Evolutionary conservation across 2,888 invertebrate species (phyloP), one percentile per base, ranked within the genome.

Genomic region (Drosophila picticornis): DNA sequence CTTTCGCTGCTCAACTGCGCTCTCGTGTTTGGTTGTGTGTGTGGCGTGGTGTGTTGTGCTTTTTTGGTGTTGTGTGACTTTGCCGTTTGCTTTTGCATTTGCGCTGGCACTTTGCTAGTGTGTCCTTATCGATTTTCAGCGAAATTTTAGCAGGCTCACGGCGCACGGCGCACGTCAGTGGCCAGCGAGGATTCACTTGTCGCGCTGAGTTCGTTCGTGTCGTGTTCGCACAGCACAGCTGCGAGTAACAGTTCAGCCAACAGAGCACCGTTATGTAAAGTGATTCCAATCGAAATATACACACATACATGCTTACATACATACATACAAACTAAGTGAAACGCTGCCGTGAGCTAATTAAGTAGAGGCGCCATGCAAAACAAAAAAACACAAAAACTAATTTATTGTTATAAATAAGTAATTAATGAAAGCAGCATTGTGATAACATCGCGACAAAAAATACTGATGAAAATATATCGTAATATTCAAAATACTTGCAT

Each of bases 121-220:
- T 84, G 78, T 81, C 84, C 84, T 81, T 91, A 84, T 91, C 82
- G 91, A 91, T 91, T 91, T 91, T 91, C 81, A 90, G 91, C 87
- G 88, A 86, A 91, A 85, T 87, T 88, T 90, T 70, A 87, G 56
- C 66, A 80, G 84, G 86, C 85, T 88, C 83, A 75, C 82, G 78
- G 89, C 89, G 89, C 87, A 89, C 88, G 85, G 87, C 89, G 89
- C 88, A 89, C 88, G 83, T 88, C 83, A 75, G 81, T 77, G 74
- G 74, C 60, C 75, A 57, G 77, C 85, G 75, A 84, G 84, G 87
- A 90, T 87, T 88, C 90, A 88, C 87, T 88, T 88, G 90, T 88
- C 87, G 89, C 87, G 89, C 90, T 87, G 87, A 87, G 90, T 88
- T 90, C 89, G 87, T 90, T 90, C 88, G 84, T 86, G 90, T 90